Conservation (phyloP, 92 coral and sea anemone species). For the Epizoanthus illoricatus region DNA sequence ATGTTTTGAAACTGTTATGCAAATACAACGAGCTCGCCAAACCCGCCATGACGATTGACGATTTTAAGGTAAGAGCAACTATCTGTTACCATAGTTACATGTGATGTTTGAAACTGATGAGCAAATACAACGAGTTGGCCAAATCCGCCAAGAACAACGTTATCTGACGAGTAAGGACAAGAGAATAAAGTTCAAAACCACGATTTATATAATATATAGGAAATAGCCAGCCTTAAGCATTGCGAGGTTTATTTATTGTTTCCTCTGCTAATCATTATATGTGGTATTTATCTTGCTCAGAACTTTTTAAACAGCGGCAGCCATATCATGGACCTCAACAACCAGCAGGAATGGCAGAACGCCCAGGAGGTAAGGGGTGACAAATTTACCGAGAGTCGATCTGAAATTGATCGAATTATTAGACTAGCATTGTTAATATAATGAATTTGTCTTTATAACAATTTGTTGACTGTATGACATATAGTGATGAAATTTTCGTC, state of each 20-base stretch:
- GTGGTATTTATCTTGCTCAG: slow-evolving; percentile 40
- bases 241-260: background rate
- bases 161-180: background rate
- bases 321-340: slow-evolving; percentile 80
- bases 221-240: background rate
- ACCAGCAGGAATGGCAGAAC: slow-evolving; percentile 83
- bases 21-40: slow-evolving; percentile 55
- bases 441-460: no score
- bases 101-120: slow-evolving; percentile 42
- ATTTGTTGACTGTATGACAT: no score
- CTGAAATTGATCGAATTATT: no score
- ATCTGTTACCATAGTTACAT: no score
- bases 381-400: background rate
- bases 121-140: slow-evolving; percentile 53
- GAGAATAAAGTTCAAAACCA: no score
- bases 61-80: slow-evolving; percentile 26
- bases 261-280: background rate
- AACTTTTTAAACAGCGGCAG: slow-evolving; percentile 85
- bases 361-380: slow-evolving; percentile 68
- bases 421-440: no score
- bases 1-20: slow-evolving; percentile 57
- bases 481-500: no score
- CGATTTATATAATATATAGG: background rate
- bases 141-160: background rate
- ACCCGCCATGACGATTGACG: slow-evolving; percentile 41